These are phyloP conservation scores for Elephas maximus DNA, from an alignment of 2,113 vertebrate genomes.

Conservation along the genomic window DNA sequence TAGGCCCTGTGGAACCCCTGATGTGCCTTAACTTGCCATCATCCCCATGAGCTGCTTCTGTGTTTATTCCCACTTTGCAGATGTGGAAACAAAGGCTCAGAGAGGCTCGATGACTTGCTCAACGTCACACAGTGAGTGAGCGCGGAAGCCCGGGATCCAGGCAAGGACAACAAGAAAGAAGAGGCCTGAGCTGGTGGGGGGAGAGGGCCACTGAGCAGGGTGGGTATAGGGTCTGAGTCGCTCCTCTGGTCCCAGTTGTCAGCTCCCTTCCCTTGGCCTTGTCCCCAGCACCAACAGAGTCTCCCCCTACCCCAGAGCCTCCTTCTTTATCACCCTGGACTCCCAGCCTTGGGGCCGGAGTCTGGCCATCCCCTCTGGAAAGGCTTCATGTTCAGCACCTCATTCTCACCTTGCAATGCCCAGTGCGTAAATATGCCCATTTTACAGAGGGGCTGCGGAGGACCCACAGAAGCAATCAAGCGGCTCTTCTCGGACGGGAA, in stretches of 20 bases:
- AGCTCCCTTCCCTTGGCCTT: fast-evolving
- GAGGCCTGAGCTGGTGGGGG: neutral
- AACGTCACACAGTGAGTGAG: neutral
- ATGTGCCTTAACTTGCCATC: fast-evolving
- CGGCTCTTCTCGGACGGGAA: neutral
- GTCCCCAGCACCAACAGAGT: neutral
- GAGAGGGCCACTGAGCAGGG: fast-evolving
- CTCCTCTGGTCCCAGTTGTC: neutral
- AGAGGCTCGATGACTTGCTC: neutral
- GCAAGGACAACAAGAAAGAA: neutral
- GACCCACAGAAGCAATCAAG: fast-evolving
- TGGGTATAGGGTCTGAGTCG: fast-evolving
- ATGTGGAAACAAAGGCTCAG: too few relatives aligned
- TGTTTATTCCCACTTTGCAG: neutral
- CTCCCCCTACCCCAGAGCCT: neutral
- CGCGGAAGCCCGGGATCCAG: neutral
- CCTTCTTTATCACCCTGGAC: fast-evolving
- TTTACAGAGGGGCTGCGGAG: neutral
- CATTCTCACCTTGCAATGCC: neutral
- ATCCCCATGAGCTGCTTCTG: neutral
- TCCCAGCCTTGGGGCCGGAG: neutral
- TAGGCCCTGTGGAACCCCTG: neutral
- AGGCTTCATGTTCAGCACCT: fast-evolving
- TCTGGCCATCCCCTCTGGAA: neutral
- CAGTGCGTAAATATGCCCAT: fast-evolving